Conservation (phyloP, 2,113 vertebrate genomes). For the Sigmodon hispidus region DNA sequence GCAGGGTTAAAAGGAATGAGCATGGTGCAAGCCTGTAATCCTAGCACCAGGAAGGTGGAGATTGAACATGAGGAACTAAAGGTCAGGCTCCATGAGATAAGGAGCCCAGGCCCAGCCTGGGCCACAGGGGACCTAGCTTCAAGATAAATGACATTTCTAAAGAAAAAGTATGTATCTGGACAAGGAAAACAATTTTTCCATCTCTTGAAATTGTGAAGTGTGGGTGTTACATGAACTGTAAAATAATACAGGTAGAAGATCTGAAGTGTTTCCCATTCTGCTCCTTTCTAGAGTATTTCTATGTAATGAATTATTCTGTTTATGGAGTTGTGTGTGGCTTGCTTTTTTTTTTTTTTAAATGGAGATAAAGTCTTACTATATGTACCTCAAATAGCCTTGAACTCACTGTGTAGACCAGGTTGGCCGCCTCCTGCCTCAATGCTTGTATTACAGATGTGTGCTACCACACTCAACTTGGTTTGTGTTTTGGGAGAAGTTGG, state of each 20-base stretch:
- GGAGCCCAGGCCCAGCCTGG: neutral
- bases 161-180: neutral
- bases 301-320: neutral
- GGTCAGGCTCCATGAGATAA: neutral
- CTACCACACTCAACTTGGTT: neutral
- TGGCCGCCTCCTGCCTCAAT: neutral
- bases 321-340: neutral
- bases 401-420: neutral
- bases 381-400: neutral
- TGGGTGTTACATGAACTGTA: neutral
- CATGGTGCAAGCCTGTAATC: neutral
- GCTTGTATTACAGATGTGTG: neutral
- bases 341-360: neutral
- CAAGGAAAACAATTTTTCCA: neutral
- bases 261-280: accelerated
- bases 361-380: neutral
- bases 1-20: neutral
- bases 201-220: neutral
- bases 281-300: neutral
- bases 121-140: neutral
- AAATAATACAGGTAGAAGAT: neutral
- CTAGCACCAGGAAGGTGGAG: neutral
- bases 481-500: neutral
- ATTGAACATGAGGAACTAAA: neutral
- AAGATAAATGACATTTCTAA: neutral